phyloP scores from a whole-genome alignment of 2,888 invertebrate genomes.

The Stenichneumon culpator region DNA sequence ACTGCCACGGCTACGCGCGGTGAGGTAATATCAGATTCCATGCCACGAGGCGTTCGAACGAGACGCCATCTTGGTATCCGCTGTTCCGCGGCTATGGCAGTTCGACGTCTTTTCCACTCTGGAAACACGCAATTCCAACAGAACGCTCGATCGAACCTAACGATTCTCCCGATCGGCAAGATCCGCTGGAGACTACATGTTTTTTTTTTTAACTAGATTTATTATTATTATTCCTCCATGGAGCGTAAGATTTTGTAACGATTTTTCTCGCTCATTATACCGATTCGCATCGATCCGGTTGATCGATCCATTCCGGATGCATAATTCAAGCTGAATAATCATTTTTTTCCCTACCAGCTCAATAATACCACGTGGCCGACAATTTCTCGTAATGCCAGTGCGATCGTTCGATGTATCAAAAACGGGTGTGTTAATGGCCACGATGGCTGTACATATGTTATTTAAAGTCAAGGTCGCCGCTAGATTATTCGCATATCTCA shows the following conservation, averaged over 20 bases:
- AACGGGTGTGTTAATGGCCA: constrained; percentile 46
- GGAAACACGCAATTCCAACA: constrained; percentile 35
- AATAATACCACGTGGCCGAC: constrained; percentile 36
- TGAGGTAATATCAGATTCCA: constrained; percentile 83
- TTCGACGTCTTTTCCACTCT: constrained; percentile 36
- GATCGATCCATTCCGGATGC: constrained; percentile 44
- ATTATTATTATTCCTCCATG: constrained; percentile 4
- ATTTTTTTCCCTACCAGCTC: constrained; percentile 40
- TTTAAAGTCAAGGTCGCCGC: constrained; percentile 58
- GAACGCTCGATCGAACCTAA: constrained; percentile 24
- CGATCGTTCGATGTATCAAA: constrained; percentile 48
- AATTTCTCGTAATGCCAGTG: constrained; percentile 24
- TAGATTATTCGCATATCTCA: background rate
- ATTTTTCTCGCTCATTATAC: constrained; percentile 29
- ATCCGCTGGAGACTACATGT: background rate
- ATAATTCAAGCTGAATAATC: constrained; percentile 51
- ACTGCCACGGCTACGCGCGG: constrained; percentile 82
- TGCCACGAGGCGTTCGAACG: constrained; percentile 75
- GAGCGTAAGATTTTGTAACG: constrained; percentile 14
- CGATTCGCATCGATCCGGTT: constrained; percentile 26
- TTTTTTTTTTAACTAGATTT: constrained; percentile 11
- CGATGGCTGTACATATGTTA: constrained; percentile 22
- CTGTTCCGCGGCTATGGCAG: constrained; percentile 57
- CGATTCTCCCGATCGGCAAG: constrained; percentile 3
- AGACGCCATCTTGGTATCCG: constrained; percentile 79